phyloP scores from a whole-genome alignment of 2,888 invertebrate genomes.

The Uropetala carovei region DNA sequence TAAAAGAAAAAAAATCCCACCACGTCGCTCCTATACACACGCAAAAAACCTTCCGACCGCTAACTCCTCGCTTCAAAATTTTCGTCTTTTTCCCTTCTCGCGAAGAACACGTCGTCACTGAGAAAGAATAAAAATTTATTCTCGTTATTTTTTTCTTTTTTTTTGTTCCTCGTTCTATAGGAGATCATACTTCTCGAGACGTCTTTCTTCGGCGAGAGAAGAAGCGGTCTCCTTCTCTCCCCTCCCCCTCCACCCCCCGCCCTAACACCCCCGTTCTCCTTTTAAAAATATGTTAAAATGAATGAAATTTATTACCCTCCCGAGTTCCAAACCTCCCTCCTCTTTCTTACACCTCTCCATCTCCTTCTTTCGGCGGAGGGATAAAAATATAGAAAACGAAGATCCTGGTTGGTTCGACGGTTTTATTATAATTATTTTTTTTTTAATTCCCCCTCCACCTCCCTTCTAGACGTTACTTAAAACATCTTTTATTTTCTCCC shows the following conservation, averaged over 20 bases:
- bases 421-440: background rate
- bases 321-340: background rate
- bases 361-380: background rate
- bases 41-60: too few species aligned
- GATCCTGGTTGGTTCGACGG: background rate
- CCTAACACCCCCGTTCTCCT: background rate
- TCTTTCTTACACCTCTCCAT: background rate
- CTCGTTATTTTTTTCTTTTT: background rate
- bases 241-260: background rate
- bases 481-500: background rate
- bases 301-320: constrained; percentile 8
- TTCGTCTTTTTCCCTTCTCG: too few species aligned
- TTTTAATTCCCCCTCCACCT: too few species aligned
- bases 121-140: too few species aligned
- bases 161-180: background rate
- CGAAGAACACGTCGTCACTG: background rate
- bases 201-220: too few species aligned
- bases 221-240: too few species aligned
- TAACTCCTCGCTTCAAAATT: too few species aligned
- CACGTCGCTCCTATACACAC: background rate
- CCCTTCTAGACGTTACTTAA: background rate
- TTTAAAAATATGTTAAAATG: background rate
- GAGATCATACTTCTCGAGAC: constrained; percentile 8
- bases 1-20: background rate
- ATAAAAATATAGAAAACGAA: background rate